These are phyloP conservation scores for Grantiella picta DNA, from an alignment of 2,113 vertebrate species.

Conservation along the genomic window DNA sequence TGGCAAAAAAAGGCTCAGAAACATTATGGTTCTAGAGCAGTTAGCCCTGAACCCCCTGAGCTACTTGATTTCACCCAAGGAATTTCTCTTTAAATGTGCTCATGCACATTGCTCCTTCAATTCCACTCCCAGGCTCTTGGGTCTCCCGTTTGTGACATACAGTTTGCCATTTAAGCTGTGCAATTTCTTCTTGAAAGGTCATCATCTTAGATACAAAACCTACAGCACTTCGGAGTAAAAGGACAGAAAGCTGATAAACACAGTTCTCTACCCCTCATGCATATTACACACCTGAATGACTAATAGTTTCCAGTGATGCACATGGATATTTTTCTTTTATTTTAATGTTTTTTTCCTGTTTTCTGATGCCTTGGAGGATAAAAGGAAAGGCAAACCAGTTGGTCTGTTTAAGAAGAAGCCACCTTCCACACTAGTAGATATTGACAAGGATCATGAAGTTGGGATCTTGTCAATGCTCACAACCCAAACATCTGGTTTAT, in stretches of 20 bases:
- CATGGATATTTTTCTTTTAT: neutral
- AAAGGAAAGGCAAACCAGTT: neutral
- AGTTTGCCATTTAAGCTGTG: neutral
- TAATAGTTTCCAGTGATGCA: neutral
- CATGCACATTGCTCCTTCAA: neutral
- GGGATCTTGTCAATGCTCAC: neutral
- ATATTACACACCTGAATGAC: neutral
- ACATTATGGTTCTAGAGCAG: neutral
- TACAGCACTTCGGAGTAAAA: neutral
- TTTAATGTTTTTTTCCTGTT: fast-evolving
- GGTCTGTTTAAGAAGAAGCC: neutral
- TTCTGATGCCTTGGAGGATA: neutral
- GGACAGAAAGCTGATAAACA: neutral
- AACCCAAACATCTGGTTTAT: neutral
- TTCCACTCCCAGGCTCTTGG: neutral
- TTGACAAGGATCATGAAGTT: neutral
- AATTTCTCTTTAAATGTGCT: neutral
- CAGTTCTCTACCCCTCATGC: neutral
- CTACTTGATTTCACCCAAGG: neutral
- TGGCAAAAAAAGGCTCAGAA: neutral
- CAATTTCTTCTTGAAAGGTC: neutral
- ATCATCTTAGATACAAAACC: neutral
- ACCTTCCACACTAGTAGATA: neutral
- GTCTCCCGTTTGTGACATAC: neutral
- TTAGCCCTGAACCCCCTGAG: neutral